Evolutionary conservation across 2,797 vertebrate genomes (phyloP).

Genomic region (Gymnocypris eckloni): DNA sequence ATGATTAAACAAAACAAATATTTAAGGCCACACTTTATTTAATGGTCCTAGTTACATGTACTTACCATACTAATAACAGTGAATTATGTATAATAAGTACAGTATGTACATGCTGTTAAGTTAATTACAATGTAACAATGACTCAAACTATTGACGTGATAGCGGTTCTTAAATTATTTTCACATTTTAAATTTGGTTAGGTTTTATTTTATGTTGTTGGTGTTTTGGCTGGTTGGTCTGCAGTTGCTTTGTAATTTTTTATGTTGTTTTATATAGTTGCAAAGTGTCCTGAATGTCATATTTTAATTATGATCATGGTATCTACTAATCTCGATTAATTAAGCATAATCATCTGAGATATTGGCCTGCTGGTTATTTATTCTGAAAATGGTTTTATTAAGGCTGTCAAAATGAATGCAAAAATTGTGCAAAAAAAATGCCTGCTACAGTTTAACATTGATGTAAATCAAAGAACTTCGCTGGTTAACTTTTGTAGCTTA

Average conservation of each 20-base stretch:
- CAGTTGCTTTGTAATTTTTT: no score
- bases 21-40: not conserved
- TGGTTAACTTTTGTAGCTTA: not conserved
- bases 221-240: no score
- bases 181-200: not conserved
- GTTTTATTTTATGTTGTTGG: no score
- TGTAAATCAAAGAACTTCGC: not conserved
- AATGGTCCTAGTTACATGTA: not conserved
- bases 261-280: no score
- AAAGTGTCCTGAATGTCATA: not conserved
- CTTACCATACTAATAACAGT: not conserved
- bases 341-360: no score
- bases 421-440: not conserved
- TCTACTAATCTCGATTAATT: no score
- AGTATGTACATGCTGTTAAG: not conserved
- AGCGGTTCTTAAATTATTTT: not conserved
- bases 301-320: not conserved
- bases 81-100: not conserved
- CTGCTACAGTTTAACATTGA: not conserved
- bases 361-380: not conserved
- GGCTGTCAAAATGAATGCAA: not conserved
- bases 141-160: not conserved
- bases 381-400: not conserved
- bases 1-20: not conserved
- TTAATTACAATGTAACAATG: no score